A percentile compares a stretch with the other conserved stretches of the same genome.
These are phyloP conservation scores for Lagenorhynchus albirostris DNA, from an alignment of 2,113 vertebrate genomes.

Conservation along the genomic window DNA sequence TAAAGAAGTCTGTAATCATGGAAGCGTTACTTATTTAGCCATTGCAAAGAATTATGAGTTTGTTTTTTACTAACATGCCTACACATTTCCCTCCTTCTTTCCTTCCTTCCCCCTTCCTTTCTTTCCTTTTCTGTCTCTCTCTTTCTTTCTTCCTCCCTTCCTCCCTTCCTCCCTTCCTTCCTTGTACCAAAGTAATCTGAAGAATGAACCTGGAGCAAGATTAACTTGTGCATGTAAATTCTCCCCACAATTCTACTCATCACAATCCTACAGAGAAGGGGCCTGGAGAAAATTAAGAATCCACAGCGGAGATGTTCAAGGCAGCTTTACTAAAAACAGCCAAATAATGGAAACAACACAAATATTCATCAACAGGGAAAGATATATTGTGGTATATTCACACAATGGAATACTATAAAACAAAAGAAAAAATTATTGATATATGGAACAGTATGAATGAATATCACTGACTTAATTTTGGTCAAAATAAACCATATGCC, in stretches of 20 bases:
- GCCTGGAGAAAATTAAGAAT: background rate
- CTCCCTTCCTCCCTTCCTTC: background rate
- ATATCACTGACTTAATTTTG: background rate
- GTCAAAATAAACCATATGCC: background rate
- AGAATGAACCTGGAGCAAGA: background rate
- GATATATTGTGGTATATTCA: background rate
- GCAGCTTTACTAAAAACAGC: background rate
- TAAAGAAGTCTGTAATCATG: constrained; percentile 20
- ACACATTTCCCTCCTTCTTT: background rate
- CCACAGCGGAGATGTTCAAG: background rate
- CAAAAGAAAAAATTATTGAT: background rate
- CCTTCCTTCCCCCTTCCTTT: no score
- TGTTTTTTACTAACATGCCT: background rate
- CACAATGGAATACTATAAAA: background rate
- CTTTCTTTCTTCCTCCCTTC: no score
- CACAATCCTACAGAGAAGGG: background rate
- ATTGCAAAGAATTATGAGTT: background rate
- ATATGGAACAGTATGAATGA: background rate
- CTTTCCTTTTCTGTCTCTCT: no score
- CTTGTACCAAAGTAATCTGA: background rate
- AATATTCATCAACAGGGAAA: background rate
- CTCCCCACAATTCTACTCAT: background rate
- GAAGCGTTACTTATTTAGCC: background rate
- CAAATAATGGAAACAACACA: background rate
- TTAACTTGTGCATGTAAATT: background rate